Base-by-base conservation (phyloP, 2,888 invertebrate species). In the Seira sanloemensis region DNA sequence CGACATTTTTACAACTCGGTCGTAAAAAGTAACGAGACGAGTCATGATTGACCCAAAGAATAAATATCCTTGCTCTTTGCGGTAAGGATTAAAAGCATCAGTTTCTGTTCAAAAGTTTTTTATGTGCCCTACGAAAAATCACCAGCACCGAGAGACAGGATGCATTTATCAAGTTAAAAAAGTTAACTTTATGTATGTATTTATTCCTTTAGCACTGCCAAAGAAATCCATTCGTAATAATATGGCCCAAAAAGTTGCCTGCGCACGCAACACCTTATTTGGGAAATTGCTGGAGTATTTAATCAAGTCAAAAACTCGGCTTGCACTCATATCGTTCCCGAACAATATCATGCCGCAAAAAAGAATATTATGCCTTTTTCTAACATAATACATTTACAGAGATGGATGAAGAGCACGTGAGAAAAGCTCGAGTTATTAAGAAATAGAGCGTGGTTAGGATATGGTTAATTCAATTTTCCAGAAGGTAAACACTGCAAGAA, bases 191-290 rank as follows among this genome's bases (percentile, higher is more conserved):
- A 50, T 7, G 50, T 18, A 37, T 4, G 37, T 12, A 37, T 50
- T 50, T 72, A 71, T 71, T 58, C 74, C 24, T 80, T 74, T 12
- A 12, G 50, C 16, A 18, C 24, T 69, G 68, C 24, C 26, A 81
- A 58, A 68, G 16, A 62, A 4, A n/a, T 7, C 62, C 62, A 62
- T 21, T 21, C 9, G 62, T 62, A 62, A 50, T 62, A 62, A 16
- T 21, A 23, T 62, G 62, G 62, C 62, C 62, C 62, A 62, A 62
- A 73, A 76, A 76, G 54, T 82, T 77, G 77, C 50, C 67, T 77
- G 82, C 72, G 82, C 77, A 82, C 82, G 82, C 82, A 82, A 82
- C 82, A 82, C 82, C 82, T 82, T 82, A 82, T 82, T 82, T 77
- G 82, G 82, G 67, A 82, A 81, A 75, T 81, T 75, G 65, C 75